Base-by-base conservation (phyloP, 2,113 vertebrate species). In the Lepisosteus osseus region DNA sequence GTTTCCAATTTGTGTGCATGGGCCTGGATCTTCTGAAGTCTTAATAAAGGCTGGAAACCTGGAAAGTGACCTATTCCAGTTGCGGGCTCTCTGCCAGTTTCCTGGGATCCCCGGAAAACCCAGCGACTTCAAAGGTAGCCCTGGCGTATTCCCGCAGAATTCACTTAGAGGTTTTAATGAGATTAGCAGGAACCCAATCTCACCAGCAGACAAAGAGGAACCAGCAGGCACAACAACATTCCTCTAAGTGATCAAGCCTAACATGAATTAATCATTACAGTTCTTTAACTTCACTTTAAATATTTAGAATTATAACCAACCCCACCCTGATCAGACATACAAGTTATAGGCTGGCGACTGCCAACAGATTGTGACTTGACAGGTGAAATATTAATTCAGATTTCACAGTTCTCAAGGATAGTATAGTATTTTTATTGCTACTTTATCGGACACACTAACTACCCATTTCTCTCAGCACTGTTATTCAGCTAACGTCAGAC, bases 121-220 rank as follows among this genome's bases (percentile, higher is more conserved):
- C 29, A 63, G 59, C 47, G 47, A 6, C 47, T 51, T 9, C 61
- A 59, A 47, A 9, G 4, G 51, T n/a, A 44, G 55, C 71, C 29
- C 55, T 72, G 67, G 67, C 47, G 54, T 51, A 67, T 51, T 67
- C 15, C 71, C 64, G 45, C 42, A 29, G 43, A 67, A 13, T 57
- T 61, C 56, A 59, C 56, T 59, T 7, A 44, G 59, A 61, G 65
- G 65, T 61, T 54, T 61, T 59, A 40, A 41, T 14, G 15, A 68
- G 42, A 13, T 14, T 61, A 14, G 51, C 12, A 63, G 72, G 40
- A 62, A 67, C 13, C 66, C 13, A 11, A 57, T 45, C 65, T 43
- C 56, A 14, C 56, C 13, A 61, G 15, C 12, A 43, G 47, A 47
- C 44, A 67, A 61, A 67, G 29, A 65, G 44, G 61, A 73, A 68